Evolutionary conservation across 2,797 vertebrate species (phyloP).

Genomic region (Chlorospingus flavigularis): DNA sequence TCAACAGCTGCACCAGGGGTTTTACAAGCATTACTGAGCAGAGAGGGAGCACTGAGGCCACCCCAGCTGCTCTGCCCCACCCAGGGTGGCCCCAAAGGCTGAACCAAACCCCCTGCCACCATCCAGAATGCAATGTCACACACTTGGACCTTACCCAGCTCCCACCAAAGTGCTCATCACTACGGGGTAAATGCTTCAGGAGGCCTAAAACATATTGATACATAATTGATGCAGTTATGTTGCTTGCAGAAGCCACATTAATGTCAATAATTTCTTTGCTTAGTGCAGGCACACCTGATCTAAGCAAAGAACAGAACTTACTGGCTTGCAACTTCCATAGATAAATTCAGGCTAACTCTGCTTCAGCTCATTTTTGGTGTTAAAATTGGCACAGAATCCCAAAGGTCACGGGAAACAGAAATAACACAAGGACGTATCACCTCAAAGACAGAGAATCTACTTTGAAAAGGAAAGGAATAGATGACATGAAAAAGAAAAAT

Average conservation of each 20-base stretch:
- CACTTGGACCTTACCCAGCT: not conserved
- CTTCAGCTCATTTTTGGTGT: not conserved
- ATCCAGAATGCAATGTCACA: not conserved
- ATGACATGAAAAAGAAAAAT: not conserved
- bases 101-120: not conserved
- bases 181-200: conserved; percentile 27
- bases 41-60: not conserved
- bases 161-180: conserved; percentile 27
- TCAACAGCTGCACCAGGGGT: not conserved
- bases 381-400: conserved; percentile 1
- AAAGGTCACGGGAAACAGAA: not conserved
- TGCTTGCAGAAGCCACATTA: not conserved
- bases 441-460: not conserved
- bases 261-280: not conserved
- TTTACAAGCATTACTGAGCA: not conserved
- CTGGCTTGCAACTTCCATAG: not conserved
- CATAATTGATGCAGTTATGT: not conserved
- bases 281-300: not conserved
- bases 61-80: not conserved
- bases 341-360: not conserved
- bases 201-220: conserved; percentile 5
- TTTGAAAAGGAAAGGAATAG: not conserved
- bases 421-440: not conserved
- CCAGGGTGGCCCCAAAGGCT: not conserved
- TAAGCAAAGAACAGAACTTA: not conserved